A percentile compares a stretch with the other conserved stretches of the same genome.
phyloP scores from a whole-genome alignment of 2,113 vertebrate species.

The Toxostoma redivivum region DNA sequence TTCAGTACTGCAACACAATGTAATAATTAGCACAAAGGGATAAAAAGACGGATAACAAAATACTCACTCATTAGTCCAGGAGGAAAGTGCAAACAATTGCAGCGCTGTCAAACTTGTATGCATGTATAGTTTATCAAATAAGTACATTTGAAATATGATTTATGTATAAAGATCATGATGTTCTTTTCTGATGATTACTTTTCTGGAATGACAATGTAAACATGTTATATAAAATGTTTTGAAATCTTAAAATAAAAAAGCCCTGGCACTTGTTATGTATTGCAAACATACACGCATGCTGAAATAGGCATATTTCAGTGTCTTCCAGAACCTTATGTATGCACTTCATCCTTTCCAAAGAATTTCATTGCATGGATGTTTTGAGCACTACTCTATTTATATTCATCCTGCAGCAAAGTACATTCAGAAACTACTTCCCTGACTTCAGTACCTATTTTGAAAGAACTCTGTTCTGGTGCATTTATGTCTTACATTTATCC shows the following conservation, averaged over 20 bases:
- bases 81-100: not conserved
- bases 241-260: conserved; percentile 24
- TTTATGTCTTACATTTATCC: not conserved
- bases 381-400: conserved; percentile 37
- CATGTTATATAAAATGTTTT: conserved; percentile 52
- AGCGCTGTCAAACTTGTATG: not conserved
- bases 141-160: not conserved
- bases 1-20: not conserved
- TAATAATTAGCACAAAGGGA: not conserved
- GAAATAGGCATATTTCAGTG: conserved; percentile 4
- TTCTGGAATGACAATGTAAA: not conserved
- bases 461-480: not conserved
- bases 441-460: conserved; percentile 12
- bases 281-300: not conserved
- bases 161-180: not conserved
- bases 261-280: not conserved
- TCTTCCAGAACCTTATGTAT: not conserved
- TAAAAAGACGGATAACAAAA: not conserved
- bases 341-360: conserved; percentile 23
- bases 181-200: conserved; percentile 16
- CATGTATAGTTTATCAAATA: not conserved
- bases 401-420: conserved; percentile 8
- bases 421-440: not conserved
- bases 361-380: conserved; percentile 6
- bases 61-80: not conserved